These are phyloP conservation scores for Scopus umbretta DNA, from an alignment of 2,113 vertebrate genomes.

Conservation along the genomic window DNA sequence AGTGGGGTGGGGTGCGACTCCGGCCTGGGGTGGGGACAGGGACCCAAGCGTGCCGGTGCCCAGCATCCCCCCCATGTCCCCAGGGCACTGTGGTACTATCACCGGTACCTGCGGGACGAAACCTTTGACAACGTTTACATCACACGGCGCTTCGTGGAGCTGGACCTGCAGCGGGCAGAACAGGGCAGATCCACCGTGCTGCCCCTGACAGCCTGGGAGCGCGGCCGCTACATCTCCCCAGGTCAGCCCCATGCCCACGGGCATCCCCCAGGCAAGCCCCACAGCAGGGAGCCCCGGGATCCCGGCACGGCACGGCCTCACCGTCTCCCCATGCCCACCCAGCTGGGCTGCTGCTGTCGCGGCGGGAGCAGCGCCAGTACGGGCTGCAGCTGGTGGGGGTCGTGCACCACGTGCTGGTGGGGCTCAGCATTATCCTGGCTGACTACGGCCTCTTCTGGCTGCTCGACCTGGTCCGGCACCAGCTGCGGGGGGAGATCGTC, in stretches of 20 bases:
- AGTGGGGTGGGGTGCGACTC: background rate
- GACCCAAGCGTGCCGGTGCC: fast-evolving
- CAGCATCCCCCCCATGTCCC: background rate
- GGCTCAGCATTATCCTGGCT: conserved; percentile 71
- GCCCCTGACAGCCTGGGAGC: conserved; percentile 76
- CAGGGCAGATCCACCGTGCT: conserved; percentile 71
- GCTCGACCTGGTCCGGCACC: conserved; percentile 80
- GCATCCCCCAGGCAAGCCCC: background rate
- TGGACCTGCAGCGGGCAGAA: conserved; percentile 67
- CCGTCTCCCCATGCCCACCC: fast-evolving
- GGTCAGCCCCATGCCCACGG: background rate
- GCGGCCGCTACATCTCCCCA: conserved; percentile 75
- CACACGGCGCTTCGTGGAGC: conserved; percentile 69
- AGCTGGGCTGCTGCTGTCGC: conserved; percentile 68
- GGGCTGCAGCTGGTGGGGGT: conserved; percentile 47
- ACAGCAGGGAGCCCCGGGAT: fast-evolving
- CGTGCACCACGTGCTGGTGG: conserved; percentile 66
- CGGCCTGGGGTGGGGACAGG: fast-evolving
- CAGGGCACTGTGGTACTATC: conserved; percentile 42
- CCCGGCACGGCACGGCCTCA: fast-evolving
- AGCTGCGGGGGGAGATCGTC: conserved; percentile 74
- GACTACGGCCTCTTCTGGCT: conserved; percentile 90
- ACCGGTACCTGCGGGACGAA: conserved; percentile 58
- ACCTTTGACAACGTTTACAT: conserved; percentile 87
- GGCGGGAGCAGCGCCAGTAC: conserved; percentile 47